Conservation (phyloP, 2,888 invertebrate species). For the Mechanitis messenoides region DNA sequence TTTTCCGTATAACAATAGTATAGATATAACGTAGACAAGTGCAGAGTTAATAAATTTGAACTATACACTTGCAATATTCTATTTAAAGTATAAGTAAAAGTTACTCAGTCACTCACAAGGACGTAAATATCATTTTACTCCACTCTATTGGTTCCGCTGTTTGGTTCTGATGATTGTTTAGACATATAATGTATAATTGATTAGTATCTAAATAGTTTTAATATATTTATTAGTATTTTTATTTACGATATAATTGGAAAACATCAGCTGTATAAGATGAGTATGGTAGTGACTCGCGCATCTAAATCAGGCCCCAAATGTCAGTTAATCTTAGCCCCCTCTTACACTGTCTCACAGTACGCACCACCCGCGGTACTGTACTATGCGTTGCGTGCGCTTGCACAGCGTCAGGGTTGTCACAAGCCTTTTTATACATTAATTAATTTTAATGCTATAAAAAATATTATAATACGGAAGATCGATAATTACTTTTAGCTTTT, state of each 20-base stretch:
- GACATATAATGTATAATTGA: too few species aligned
- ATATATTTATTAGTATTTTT: too few species aligned
- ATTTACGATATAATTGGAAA: not conserved
- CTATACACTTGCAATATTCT: too few species aligned
- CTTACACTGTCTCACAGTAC: slow-evolving; percentile 5
- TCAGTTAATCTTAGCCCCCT: slow-evolving; percentile 39
- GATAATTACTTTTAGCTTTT: too few species aligned
- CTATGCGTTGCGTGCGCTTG: slow-evolving; percentile 11
- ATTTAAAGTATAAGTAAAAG: not conserved
- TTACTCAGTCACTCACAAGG: not conserved
- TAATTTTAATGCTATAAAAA: too few species aligned
- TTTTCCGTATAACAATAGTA: too few species aligned
- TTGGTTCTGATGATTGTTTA: not conserved
- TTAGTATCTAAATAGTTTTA: too few species aligned
- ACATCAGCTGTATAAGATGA: not conserved
- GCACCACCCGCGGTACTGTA: slow-evolving; percentile 18
- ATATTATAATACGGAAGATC: too few species aligned
- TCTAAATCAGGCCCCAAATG: slow-evolving; percentile 40
- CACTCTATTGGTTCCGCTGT: slow-evolving; percentile 12
- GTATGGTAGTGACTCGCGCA: slow-evolving; percentile 11
- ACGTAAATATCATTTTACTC: slow-evolving; percentile 7
- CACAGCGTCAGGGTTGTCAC: slow-evolving; percentile 1
- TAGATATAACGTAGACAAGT: too few species aligned
- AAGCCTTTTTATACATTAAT: too few species aligned
- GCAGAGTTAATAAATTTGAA: too few species aligned